These are phyloP conservation scores for Maccullochella peelii DNA, from an alignment of 2,113 vertebrate species.

Conservation along the genomic window DNA sequence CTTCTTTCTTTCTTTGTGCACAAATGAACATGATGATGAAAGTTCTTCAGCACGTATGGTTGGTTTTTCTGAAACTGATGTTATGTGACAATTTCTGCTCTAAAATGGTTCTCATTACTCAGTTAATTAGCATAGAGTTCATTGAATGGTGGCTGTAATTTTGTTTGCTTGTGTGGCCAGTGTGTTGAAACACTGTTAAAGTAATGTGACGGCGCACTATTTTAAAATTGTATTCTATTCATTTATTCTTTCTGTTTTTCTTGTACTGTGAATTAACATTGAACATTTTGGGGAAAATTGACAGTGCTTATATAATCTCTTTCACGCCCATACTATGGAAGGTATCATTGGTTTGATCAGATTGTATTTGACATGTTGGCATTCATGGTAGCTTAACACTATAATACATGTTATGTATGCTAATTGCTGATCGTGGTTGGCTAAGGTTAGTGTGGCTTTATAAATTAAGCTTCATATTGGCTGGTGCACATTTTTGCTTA, in stretches of 20 bases:
- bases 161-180: not conserved
- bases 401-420: not conserved
- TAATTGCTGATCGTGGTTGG: constrained; percentile 4
- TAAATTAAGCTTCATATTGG: constrained; percentile 9
- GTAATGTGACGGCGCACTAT: not conserved
- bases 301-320: not conserved
- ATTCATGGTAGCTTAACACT: not conserved
- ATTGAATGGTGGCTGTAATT: not conserved
- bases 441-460: constrained; percentile 3
- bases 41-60: not conserved
- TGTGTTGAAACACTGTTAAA: not conserved
- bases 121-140: constrained; percentile 13
- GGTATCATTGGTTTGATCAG: not conserved
- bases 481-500: not conserved
- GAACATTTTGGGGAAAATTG: not conserved
- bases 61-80: not conserved
- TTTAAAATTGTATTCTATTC: not conserved
- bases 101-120: not conserved
- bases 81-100: not conserved
- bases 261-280: not conserved
- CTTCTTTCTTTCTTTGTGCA: not conserved
- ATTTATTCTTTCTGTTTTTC: not conserved
- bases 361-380: not conserved
- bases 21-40: not conserved
- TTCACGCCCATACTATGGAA: not conserved